Evolutionary conservation across 2,797 vertebrate genomes (phyloP), one percentile per base, ranked within the genome.

Genomic region (Erethizon dorsatum): DNA sequence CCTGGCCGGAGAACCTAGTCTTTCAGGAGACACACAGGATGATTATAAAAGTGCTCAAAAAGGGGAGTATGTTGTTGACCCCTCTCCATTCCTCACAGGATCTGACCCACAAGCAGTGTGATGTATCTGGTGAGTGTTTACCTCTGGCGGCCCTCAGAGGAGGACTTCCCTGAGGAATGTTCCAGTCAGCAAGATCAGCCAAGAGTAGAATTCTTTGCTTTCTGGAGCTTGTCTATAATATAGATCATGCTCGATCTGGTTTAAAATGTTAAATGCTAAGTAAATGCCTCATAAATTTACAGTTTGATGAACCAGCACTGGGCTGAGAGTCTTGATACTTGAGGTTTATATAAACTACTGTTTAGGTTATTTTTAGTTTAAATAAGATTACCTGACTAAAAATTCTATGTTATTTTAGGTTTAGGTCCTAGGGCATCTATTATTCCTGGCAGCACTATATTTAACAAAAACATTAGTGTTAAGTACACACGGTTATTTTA

Each of bases 331-430:
- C 96, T 95, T 87, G 91, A 96, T 98, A 96, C 96, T 98, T 97
- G 98, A 95, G 96, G 97, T 98, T 98, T 97, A 97, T 90, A 94
- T 97, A 96, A 98, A 98, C 98, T 92, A 52, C 96, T 92, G 95
- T 97, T 96, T 90, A 84, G 80, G 83, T 96, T 98, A 98, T 98
- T 98, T 98, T 98, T 98, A 98, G 95, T 84, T 98, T 98, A 96
- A 97, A 97, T 96, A 97, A 98, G 98, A 97, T 97, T 97, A 96
- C 96, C 95, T 10, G 71, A 94, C 95, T 69, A 92, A 97, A 97
- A 97, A 94, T 82, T 75, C 33, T 96, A 96, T 98, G 97, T 98
- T 98, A 98, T 98, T 98, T 98, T 97, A 98, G 97, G 95, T 97
- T 97, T 97, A 95, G 95, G 95, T 98, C 97, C 98, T 98, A 95